Evolutionary conservation across 2,888 invertebrate genomes (phyloP).

Genomic region (Tupiocoris notatus): DNA sequence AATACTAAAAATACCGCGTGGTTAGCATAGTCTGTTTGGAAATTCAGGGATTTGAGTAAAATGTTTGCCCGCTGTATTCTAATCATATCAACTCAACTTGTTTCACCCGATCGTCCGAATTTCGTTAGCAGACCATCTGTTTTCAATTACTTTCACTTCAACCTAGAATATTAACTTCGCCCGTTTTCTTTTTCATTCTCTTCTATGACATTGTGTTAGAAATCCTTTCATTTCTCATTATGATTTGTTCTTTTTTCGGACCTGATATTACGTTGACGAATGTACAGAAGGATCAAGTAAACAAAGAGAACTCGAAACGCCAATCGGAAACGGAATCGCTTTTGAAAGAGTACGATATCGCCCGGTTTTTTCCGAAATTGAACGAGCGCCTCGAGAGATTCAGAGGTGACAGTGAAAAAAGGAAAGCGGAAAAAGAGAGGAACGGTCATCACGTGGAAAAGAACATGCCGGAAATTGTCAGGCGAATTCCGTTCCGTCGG

Average conservation of each 20-base stretch:
- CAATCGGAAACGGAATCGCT: slow-evolving; percentile 66
- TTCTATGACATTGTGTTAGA: slow-evolving; percentile 11
- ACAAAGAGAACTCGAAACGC: slow-evolving; percentile 45
- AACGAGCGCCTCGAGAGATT: slow-evolving; percentile 55
- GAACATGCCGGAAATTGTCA: slow-evolving; percentile 48
- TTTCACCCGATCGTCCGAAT: no score
- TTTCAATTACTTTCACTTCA: background rate
- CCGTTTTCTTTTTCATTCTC: background rate
- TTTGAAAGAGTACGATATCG: slow-evolving; percentile 84
- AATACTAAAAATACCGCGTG: no score
- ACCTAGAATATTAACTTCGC: no score
- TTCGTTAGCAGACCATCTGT: no score
- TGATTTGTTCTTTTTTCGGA: slow-evolving; percentile 42
- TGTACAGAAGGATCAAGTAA: slow-evolving; percentile 41
- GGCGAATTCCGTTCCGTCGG: slow-evolving; percentile 62
- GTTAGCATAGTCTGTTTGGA: no score
- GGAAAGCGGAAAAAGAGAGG: slow-evolving; percentile 53
- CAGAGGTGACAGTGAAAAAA: slow-evolving; percentile 51
- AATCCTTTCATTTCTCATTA: slow-evolving; percentile 12
- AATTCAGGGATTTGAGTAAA: no score
- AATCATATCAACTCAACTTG: no score
- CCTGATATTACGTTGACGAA: slow-evolving; percentile 43
- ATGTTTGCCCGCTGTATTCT: no score
- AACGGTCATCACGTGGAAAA: slow-evolving; percentile 52
- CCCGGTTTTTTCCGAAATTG: slow-evolving; percentile 70